Evolutionary conservation across 2,797 vertebrate genomes (phyloP).

Genomic region (Coreius guichenoti): DNA sequence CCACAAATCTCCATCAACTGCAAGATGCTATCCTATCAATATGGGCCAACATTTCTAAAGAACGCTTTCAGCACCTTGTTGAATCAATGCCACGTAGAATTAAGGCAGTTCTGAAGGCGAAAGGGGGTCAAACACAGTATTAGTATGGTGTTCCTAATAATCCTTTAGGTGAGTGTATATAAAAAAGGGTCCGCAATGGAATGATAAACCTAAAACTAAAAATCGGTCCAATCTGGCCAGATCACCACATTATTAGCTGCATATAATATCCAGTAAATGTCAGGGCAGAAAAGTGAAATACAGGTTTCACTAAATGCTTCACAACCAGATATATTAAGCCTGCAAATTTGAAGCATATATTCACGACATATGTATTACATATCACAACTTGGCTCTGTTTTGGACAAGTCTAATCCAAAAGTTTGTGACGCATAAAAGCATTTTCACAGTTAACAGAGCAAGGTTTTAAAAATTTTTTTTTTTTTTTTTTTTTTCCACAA

Average conservation of each 20-base stretch:
- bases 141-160: too few species aligned
- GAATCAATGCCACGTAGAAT: too few species aligned
- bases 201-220: conserved; percentile 20
- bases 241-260: background rate
- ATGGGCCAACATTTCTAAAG: too few species aligned
- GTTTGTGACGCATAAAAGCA: background rate
- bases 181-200: too few species aligned
- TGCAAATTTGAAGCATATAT: background rate
- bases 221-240: background rate
- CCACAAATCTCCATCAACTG: too few species aligned
- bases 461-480: background rate
- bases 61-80: too few species aligned
- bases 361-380: conserved; percentile 4
- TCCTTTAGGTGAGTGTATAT: too few species aligned
- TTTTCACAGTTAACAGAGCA: background rate
- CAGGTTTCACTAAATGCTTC: background rate
- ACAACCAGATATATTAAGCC: background rate
- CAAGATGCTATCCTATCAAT: too few species aligned
- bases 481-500: background rate
- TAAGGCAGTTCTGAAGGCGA: too few species aligned
- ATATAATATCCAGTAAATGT: background rate
- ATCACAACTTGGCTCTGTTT: background rate
- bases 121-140: too few species aligned
- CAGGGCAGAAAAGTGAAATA: background rate
- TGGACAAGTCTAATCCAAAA: background rate